Evolutionary conservation across 1,140 invertebrate species (phyloP), one percentile per base, ranked within the genome.

Genomic region (Bombus waltoni): DNA sequence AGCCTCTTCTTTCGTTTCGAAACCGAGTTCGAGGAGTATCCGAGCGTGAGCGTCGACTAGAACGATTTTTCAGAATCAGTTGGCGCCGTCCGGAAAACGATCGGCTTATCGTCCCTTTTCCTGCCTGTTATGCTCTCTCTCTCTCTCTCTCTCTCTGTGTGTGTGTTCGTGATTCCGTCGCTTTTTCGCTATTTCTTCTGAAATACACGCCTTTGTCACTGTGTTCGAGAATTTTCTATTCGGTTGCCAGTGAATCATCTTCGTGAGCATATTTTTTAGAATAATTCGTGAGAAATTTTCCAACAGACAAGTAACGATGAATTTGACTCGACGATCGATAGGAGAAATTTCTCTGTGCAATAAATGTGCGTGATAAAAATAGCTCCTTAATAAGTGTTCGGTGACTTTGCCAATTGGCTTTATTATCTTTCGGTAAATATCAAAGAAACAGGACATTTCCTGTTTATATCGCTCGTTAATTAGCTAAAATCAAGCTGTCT

Each of bases 51-150:
- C n/a, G 62, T 65, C 32, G 66, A 22, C 66, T 22, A 2, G 18
- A 32, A 72, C 53, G 66, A 80, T 85, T 85, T 80, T 79, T 62
- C 47, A 62, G 77, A 28, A 62, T 84, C 57, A 40, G 38, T 78
- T 85, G 76, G 11, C 65, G 66, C 18, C 32, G 2, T 28, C 44
- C 73, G 32, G 35, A 38, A 57, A 68, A 40, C 74, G 62, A 70
- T 68, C 74, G 38, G 44, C 53, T 82, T 65, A 82, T 65, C 57
- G 53, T 68, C 42, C 3, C 32, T 32, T 53, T 79, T 79, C 77
- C 38, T 47, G 62, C 40, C 28, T 25, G 74, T 62, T 59, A 38
- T 40, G 13, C 32, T 59, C 40, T 28, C 28, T 73, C 32, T 44
- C 0, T 40, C 13, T 15, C 32, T 59, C 40, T 28, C 28, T 73